These are phyloP conservation scores for Buathra laborator DNA, from an alignment of 2,888 invertebrate genomes.

Conservation along the genomic window DNA sequence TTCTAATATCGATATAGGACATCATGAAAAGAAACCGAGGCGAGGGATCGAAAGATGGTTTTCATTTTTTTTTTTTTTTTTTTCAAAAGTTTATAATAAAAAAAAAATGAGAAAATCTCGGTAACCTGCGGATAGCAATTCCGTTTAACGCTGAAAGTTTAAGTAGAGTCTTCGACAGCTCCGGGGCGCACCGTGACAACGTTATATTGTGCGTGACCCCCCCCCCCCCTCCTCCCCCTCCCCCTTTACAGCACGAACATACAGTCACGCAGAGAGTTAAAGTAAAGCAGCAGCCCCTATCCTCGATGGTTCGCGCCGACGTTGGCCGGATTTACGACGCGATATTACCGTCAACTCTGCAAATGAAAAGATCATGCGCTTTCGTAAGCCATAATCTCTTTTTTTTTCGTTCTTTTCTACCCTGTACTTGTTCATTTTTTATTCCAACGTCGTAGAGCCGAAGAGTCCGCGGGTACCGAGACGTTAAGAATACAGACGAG, in stretches of 20 bases:
- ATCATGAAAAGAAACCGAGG: conserved; percentile 6
- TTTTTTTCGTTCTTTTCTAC: neutral
- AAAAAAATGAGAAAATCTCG: conserved; percentile 38
- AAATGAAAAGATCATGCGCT: conserved; percentile 44
- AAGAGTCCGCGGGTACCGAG: too few relatives aligned
- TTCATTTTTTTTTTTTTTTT: neutral
- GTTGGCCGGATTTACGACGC: conserved; percentile 45
- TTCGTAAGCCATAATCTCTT: conserved; percentile 16
- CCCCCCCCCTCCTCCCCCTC: neutral
- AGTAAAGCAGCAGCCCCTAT: neutral
- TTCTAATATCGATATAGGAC: neutral
- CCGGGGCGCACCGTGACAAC: conserved; percentile 31
- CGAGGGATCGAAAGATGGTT: neutral
- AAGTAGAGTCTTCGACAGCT: conserved; percentile 55
- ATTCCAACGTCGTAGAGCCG: neutral
- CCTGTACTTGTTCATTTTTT: neutral
- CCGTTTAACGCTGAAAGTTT: conserved; percentile 63
- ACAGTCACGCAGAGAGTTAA: neutral
- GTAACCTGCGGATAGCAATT: conserved; percentile 52
- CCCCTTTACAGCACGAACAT: too few relatives aligned
- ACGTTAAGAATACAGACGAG: conserved; percentile 14
- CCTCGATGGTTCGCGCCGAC: conserved; percentile 5
- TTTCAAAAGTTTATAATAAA: conserved; percentile 20
- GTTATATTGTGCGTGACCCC: conserved; percentile 52
- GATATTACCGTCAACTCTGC: conserved; percentile 32